Base-by-base conservation (phyloP, 2,888 invertebrate genomes). In the Drosophila prolongata region DNA sequence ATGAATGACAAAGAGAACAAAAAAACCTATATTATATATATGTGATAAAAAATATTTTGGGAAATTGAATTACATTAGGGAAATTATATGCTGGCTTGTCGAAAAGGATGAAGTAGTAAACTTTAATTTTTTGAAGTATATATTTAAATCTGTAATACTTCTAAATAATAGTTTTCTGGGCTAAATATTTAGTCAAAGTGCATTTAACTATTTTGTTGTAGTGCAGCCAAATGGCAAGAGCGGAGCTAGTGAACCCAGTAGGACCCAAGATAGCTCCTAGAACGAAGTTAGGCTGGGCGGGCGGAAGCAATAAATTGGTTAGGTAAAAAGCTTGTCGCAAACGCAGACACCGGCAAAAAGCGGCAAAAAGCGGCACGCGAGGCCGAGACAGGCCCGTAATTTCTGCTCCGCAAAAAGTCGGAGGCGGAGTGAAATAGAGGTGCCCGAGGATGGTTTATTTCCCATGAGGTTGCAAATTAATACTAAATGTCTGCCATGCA, bases 241-340 rank as follows among this genome's bases (percentile, higher is more conserved):
- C 37, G 43, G 42, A 37, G 47, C 69, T 35, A 50, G 68, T 37
- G 59, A 49, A 34, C 47, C 53, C 47, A 34, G 34, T 56, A 60
- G 46, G 52, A 60, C 53, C 38, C 42, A 16, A 69, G 50, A 59
- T 49, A 49, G 64, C 50, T 46, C 8, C 50, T 40, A 44, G 57
- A 35, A 68, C 24, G 34, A 55, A 52, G 52, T 46, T 19, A 52
- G 50, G 54, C 46, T 61, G 40, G 43, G 54, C 47, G 65, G 60
- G 68, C 81, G 87, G 87, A 87, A 84, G 87, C 78, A 84, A 84
- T 84, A 84, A 84, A 84, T 84, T 84, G 81, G 83, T 87, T 87
- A 81, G 81, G 78, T 81, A 86, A 84, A 84, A 84, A 83, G 83
- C 87, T 84, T 79, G 87, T 87, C 78, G 78, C 64, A 78, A 80